A percentile compares a stretch with the other conserved stretches of the same genome.
These are phyloP conservation scores for Puma concolor DNA, from an alignment of 2,113 vertebrate genomes.

Conservation along the genomic window DNA sequence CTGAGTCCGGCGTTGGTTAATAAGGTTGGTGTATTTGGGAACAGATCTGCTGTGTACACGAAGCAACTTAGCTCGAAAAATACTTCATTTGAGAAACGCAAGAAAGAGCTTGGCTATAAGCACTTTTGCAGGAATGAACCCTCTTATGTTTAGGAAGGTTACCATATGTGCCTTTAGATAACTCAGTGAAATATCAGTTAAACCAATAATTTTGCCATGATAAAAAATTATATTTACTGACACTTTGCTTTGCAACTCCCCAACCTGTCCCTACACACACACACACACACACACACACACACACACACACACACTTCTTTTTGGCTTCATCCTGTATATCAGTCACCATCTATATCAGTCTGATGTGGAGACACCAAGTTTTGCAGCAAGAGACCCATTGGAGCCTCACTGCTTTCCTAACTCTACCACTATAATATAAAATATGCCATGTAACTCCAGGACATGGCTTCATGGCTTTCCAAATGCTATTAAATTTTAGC, in stretches of 20 bases:
- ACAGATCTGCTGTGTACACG: conserved; percentile 59
- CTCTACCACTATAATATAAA: conserved; percentile 27
- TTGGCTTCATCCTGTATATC: not conserved
- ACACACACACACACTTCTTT: not conserved
- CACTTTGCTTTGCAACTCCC: not conserved
- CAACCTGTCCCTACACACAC: no score
- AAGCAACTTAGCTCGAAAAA: conserved; percentile 44
- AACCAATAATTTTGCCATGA: not conserved
- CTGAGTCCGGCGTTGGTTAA: conserved; percentile 75
- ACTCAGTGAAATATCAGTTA: not conserved
- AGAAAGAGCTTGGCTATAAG: conserved; percentile 3
- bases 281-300: no score
- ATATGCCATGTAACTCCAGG: conserved; percentile 26
- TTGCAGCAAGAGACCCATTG: not conserved
- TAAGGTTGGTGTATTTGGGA: conserved; percentile 71
- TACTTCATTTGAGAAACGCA: not conserved
- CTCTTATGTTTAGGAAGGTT: not conserved
- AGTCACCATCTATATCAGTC: not conserved
- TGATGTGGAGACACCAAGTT: not conserved
- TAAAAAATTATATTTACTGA: not conserved
- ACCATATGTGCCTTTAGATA: not conserved
- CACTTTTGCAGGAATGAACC: not conserved
- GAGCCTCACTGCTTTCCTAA: not conserved
- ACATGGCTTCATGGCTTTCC: conserved; percentile 52
- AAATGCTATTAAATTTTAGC: conserved; percentile 58